phyloP scores from a whole-genome alignment of 1,140 invertebrate genomes.

The Stegodyphus dumicola region DNA sequence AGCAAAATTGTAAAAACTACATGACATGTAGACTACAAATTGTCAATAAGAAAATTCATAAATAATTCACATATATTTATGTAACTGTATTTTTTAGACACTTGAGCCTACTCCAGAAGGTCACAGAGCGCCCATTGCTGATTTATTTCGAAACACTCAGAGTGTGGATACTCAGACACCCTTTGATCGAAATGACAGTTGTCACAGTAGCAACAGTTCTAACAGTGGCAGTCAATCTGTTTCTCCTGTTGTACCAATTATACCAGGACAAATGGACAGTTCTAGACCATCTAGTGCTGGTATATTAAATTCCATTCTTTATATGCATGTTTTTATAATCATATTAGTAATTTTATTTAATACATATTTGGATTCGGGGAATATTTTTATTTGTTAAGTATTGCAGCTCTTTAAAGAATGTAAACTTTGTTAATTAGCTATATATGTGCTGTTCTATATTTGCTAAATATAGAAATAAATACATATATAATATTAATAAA shows the following conservation, averaged over 20 bases:
- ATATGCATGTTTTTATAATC: too few species aligned
- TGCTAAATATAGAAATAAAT: too few species aligned
- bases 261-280: conserved; percentile 72
- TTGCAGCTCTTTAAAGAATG: too few species aligned
- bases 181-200: conserved; percentile 70
- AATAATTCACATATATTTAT: neutral
- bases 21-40: too few species aligned
- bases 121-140: conserved; percentile 83
- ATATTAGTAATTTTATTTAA: too few species aligned
- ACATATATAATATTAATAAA: too few species aligned
- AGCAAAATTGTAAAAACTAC: too few species aligned
- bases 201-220: conserved; percentile 61
- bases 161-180: conserved; percentile 88
- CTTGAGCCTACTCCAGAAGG: conserved; percentile 80
- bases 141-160: conserved; percentile 76
- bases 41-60: too few species aligned
- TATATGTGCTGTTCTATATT: too few species aligned
- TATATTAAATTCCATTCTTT: neutral
- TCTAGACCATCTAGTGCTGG: conserved; percentile 73
- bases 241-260: conserved; percentile 73
- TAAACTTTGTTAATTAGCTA: too few species aligned
- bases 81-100: conserved; percentile 62
- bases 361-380: too few species aligned
- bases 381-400: too few species aligned
- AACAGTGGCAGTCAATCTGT: conserved; percentile 65